Conservation (phyloP, 2,888 invertebrate species). For the Drosophila colorata region DNA sequence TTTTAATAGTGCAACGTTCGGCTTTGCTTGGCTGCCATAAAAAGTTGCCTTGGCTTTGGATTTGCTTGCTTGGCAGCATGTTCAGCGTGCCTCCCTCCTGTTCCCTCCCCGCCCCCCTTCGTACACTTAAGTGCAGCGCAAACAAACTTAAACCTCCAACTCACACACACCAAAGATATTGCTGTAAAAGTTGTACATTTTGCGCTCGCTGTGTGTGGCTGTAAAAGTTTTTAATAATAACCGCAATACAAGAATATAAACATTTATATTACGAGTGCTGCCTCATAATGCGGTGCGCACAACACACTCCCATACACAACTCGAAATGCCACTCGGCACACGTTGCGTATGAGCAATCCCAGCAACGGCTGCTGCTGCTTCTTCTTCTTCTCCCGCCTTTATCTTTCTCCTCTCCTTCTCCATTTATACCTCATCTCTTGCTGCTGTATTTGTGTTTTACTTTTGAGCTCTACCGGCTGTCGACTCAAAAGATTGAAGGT, state of each 20-base stretch:
- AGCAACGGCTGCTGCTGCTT: slow-evolving; percentile 8
- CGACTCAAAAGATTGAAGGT: slow-evolving; percentile 76
- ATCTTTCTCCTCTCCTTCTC: slow-evolving; percentile 14
- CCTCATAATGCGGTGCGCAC: slow-evolving; percentile 69
- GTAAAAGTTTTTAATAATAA: slow-evolving; percentile 81
- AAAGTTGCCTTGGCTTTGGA: slow-evolving; percentile 41
- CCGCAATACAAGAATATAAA: slow-evolving; percentile 82
- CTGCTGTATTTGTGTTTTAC: slow-evolving; percentile 43
- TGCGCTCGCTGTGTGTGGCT: slow-evolving; percentile 51
- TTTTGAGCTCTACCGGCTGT: slow-evolving; percentile 59
- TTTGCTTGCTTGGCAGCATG: slow-evolving; percentile 27
- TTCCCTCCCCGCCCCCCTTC: neutral
- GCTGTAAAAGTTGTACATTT: slow-evolving; percentile 69
- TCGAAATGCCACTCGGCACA: slow-evolving; percentile 41
- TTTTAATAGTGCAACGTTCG: slow-evolving; percentile 74
- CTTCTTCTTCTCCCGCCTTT: neutral
- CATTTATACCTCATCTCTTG: slow-evolving; percentile 30
- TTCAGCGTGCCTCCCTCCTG: neutral
- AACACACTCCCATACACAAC: slow-evolving; percentile 26
- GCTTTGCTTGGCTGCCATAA: slow-evolving; percentile 68
- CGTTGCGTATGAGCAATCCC: slow-evolving; percentile 70
- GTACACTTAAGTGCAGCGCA: slow-evolving; percentile 71
- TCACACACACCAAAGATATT: slow-evolving; percentile 62
- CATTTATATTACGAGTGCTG: slow-evolving; percentile 77
- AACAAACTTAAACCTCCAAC: slow-evolving; percentile 66